phyloP scores from a whole-genome alignment of 2,113 vertebrate species.

The Elephantulus edwardii region DNA sequence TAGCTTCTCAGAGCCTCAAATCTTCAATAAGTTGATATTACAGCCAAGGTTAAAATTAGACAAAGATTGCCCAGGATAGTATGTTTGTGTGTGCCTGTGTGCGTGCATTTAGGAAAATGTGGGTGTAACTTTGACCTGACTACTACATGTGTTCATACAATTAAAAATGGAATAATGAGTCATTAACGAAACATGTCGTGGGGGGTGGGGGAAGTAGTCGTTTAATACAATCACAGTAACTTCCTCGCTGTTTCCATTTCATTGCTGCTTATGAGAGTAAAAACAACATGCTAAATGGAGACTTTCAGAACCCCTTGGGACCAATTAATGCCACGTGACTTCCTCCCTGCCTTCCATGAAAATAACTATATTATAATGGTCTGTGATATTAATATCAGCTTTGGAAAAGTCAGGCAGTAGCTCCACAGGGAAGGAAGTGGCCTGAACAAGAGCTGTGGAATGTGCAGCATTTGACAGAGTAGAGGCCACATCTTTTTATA shows the following conservation, averaged over 20 bases:
- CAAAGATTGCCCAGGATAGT: conserved; percentile 43
- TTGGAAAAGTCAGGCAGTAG: conserved; percentile 93
- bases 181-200: conserved; percentile 91
- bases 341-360: conserved; percentile 98
- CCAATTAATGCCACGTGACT: conserved; percentile 98
- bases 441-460: conserved; percentile 92
- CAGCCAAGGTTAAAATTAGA: not conserved
- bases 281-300: conserved; percentile 96
- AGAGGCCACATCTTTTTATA: conserved; percentile 78
- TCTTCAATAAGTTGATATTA: not conserved
- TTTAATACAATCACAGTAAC: conserved; percentile 89
- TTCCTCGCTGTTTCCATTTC: conserved; percentile 98
- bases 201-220: too few species aligned
- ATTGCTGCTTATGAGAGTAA: conserved; percentile 94
- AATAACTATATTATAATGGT: conserved; percentile 99
- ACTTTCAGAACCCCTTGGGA: conserved; percentile 88
- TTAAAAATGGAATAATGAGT: conserved; percentile 87
- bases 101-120: conserved; percentile 71
- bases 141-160: conserved; percentile 85
- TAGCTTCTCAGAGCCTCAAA: too few species aligned
- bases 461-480: conserved; percentile 88
- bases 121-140: conserved; percentile 66
- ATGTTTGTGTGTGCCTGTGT: conserved; percentile 57
- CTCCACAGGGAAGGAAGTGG: conserved; percentile 90
- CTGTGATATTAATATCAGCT: conserved; percentile 99